Conservation (phyloP, 2,888 invertebrate species). For the Acrobasis suavella region DNA sequence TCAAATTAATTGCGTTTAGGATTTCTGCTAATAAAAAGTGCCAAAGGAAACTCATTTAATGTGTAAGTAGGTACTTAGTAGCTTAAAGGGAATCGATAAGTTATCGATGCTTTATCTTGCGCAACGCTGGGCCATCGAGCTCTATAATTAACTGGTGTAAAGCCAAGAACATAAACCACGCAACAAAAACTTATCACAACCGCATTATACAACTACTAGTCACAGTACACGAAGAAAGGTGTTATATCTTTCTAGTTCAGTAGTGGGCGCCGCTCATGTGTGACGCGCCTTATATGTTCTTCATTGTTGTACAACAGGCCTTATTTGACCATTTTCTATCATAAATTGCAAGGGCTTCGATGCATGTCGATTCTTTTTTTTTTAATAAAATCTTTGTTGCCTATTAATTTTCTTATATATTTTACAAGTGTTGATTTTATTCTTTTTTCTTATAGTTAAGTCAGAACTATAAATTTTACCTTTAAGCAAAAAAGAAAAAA, state of each 20-base stretch:
- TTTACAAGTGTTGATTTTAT: no score
- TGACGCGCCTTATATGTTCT: slow-evolving; percentile 13
- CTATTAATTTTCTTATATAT: no score
- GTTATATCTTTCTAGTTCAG: slow-evolving; percentile 14
- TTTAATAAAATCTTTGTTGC: background rate
- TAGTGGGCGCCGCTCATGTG: slow-evolving; percentile 15
- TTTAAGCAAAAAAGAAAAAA: no score
- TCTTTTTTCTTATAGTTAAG: no score
- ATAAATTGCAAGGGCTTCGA: slow-evolving; percentile 1
- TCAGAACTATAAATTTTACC: no score
- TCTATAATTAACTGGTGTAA: background rate
- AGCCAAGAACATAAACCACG: background rate
- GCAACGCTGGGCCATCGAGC: no score
- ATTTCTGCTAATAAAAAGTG: no score
- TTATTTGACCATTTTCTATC: slow-evolving; percentile 9
- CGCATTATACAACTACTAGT: slow-evolving; percentile 5
- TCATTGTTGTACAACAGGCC: slow-evolving; percentile 5
- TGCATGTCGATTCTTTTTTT: background rate
- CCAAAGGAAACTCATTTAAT: no score
- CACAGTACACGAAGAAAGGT: slow-evolving; percentile 16
- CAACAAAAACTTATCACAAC: background rate
- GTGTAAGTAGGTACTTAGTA: no score
- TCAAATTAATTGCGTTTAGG: no score
- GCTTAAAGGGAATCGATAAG: no score
- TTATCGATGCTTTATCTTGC: no score